Conservation (phyloP, 1,140 invertebrate genomes). For the Metopolophium dirhodum region DNA sequence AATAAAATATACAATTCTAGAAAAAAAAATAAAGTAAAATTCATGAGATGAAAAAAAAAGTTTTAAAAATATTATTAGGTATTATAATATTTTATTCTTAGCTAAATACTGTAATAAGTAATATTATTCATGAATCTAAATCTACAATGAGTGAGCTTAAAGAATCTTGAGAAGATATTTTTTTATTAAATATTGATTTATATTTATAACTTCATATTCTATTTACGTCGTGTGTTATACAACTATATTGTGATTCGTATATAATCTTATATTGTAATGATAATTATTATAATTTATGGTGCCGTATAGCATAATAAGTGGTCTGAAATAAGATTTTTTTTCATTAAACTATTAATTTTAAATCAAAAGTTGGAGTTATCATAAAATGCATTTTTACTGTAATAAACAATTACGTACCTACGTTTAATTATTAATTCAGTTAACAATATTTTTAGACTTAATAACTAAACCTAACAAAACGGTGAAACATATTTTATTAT, state of each 20-base stretch:
- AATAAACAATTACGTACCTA: neutral
- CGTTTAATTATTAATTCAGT: neutral
- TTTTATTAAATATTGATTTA: too few relatives aligned
- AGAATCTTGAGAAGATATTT: neutral
- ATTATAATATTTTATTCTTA: neutral
- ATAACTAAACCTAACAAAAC: neutral
- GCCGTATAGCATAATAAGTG: neutral
- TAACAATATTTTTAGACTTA: neutral
- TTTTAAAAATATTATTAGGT: neutral
- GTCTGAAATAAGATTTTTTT: neutral
- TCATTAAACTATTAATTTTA: neutral
- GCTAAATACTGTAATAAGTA: neutral
- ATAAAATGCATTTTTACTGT: neutral
- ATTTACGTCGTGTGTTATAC: too few relatives aligned
- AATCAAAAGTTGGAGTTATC: neutral
- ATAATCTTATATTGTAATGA: neutral
- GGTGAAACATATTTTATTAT: neutral
- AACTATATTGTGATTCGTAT: too few relatives aligned
- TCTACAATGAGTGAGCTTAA: neutral
- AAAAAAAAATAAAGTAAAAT: neutral
- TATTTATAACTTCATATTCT: too few relatives aligned
- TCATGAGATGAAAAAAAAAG: neutral
- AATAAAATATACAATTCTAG: neutral
- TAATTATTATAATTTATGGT: neutral
- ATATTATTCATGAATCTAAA: neutral